phyloP scores from a whole-genome alignment of 2,888 invertebrate genomes.

The Hypomecis atomaria region DNA sequence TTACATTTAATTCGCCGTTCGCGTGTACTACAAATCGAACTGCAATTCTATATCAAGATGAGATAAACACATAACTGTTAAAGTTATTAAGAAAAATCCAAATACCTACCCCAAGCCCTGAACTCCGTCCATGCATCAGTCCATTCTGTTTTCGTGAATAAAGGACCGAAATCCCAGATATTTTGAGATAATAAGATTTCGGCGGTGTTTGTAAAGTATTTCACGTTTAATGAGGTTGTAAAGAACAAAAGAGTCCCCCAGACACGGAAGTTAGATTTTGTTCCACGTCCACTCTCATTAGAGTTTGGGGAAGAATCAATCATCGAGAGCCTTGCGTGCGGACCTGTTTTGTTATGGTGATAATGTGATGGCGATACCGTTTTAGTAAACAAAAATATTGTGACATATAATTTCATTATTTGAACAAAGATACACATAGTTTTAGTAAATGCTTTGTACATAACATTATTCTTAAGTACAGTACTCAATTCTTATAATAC shows the following conservation, averaged over 20 bases:
- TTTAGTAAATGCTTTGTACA: too few relatives aligned
- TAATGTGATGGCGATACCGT: conserved; percentile 4
- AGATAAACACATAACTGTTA: too few relatives aligned
- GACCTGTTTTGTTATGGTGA: conserved; percentile 47
- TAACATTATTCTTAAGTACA: too few relatives aligned
- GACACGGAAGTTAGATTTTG: conserved; percentile 67
- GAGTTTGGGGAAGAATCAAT: conserved; percentile 60
- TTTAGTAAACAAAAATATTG: neutral
- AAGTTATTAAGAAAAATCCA: neutral
- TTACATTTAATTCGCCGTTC: too few relatives aligned
- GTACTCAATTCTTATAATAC: too few relatives aligned
- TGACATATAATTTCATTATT: too few relatives aligned
- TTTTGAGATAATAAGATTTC: conserved; percentile 64
- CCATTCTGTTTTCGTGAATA: conserved; percentile 56
- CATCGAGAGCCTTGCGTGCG: conserved; percentile 42
- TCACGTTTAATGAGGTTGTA: conserved; percentile 70
- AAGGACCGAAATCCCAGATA: conserved; percentile 56
- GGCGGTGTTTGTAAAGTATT: conserved; percentile 66
- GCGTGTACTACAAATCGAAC: too few relatives aligned
- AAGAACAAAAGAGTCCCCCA: conserved; percentile 68
- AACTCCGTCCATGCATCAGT: conserved; percentile 41
- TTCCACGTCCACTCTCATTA: conserved; percentile 63
- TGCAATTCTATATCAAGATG: too few relatives aligned
- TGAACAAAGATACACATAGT: too few relatives aligned
- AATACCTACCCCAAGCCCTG: conserved; percentile 1